Percentiles rank a stretch among this genome's conserved stretches.
Conservation (phyloP, 2,888 invertebrate genomes). For the Tenthredo livida region DNA sequence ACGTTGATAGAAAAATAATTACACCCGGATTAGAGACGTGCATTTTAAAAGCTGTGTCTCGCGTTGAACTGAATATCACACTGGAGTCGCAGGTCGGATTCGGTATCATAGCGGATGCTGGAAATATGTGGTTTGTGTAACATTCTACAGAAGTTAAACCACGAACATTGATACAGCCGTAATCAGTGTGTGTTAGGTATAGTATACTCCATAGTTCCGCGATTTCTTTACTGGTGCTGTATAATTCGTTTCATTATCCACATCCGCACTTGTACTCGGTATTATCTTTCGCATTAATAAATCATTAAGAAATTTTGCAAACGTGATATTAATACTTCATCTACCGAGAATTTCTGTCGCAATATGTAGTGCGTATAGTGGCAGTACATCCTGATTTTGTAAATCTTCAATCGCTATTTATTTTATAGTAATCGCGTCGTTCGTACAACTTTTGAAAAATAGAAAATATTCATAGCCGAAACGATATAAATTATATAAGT, state of each 20-base stretch:
- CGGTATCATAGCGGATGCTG: neutral
- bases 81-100: neutral
- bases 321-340: neutral
- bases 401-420: too few relatives aligned
- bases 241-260: neutral
- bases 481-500: neutral
- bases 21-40: neutral
- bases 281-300: neutral
- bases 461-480: too few relatives aligned
- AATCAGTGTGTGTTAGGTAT: too few relatives aligned
- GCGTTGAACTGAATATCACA: too few relatives aligned
- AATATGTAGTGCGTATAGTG: neutral
- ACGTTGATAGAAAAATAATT: neutral
- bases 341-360: neutral
- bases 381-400: too few relatives aligned
- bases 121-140: neutral
- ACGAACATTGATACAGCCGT: neutral
- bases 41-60: neutral
- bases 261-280: neutral
- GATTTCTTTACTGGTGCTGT: neutral
- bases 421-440: too few relatives aligned
- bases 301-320: neutral
- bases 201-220: neutral
- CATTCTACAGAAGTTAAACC: neutral
- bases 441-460: too few relatives aligned